Evolutionary conservation across 1,140 invertebrate species (phyloP), one percentile per base, ranked within the genome.

Genomic region (Cylas formicarius): DNA sequence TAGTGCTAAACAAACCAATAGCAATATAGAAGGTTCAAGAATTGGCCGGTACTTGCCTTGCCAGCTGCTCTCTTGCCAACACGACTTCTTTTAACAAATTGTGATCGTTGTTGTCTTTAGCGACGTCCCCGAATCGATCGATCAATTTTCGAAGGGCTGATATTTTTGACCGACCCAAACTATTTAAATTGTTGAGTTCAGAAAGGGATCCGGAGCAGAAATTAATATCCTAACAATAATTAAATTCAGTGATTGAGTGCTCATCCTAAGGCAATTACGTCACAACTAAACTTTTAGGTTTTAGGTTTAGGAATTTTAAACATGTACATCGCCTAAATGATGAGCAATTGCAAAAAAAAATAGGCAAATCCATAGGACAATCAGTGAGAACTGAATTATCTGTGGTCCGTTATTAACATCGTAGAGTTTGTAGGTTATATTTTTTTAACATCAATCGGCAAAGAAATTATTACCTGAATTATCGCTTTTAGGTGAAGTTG

Each of bases 401-500:
- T 11, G 7, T 7, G 29, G 11, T 7, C 6, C 6, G 11, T 32
- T 32, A 32, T 32, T 32, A n/a, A n/a, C n/a, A n/a, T n/a, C n/a
- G n/a, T n/a, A n/a, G n/a, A n/a, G n/a, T n/a, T n/a, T n/a, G n/a
- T n/a, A n/a, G n/a, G n/a, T n/a, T n/a, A n/a, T n/a, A n/a, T n/a
- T n/a, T n/a, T n/a, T n/a, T n/a, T n/a, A n/a, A n/a, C n/a, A n/a
- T n/a, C 11, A 32, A 13, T 32, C 6, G 29, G 6, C 7, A 7
- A 14, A 13, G 5, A 2, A 34, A 17, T 13, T 20, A 21, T 72
- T 72, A 84, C 84, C 70, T 86, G 84, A 55, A 86, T 86, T 29
- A 85, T 71, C 24, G 83, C 82, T 62, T 82, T 84, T 11, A 85
- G 66, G 67, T 81, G 73, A 52, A 86, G 72, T 67, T 82, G 77